Conservation (phyloP, 2,113 vertebrate genomes). For the Polypterus bichir region DNA sequence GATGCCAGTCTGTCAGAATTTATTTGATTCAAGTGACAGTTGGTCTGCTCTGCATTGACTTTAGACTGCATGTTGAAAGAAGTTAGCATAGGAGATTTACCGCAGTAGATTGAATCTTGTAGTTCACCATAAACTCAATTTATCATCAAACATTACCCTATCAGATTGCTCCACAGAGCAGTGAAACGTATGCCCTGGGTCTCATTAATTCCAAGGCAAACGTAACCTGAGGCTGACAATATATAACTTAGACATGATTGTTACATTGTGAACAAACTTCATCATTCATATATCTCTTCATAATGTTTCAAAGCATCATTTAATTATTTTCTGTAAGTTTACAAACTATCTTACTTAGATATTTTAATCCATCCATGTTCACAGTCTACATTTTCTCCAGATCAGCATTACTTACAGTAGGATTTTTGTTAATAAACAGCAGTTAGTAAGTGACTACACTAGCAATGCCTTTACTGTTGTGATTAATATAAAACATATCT, state of each 20-base stretch:
- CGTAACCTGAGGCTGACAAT: conserved; percentile 39
- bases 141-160: conserved; percentile 61
- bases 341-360: conserved; percentile 9
- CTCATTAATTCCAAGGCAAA: conserved; percentile 59
- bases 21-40: conserved; percentile 61
- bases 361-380: not conserved
- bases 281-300: conserved; percentile 26
- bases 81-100: conserved; percentile 57
- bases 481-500: too few relatives aligned
- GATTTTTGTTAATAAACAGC: too few relatives aligned
- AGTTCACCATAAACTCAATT: conserved; percentile 58
- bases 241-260: conserved; percentile 29
- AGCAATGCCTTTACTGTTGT: too few relatives aligned
- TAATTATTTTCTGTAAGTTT: conserved; percentile 1
- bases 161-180: conserved; percentile 39
- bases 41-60: conserved; percentile 35
- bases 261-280: conserved; percentile 34
- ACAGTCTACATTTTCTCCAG: too few relatives aligned
- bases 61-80: conserved; percentile 38
- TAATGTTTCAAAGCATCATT: conserved; percentile 3
- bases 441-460: too few relatives aligned
- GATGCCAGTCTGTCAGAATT: conserved; percentile 43
- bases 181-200: conserved; percentile 31
- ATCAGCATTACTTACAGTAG: too few relatives aligned
- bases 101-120: conserved; percentile 52